Evolutionary conservation across 92 coral and sea anemone species (phyloP).

Genomic region (Zoanthus solanderi): DNA sequence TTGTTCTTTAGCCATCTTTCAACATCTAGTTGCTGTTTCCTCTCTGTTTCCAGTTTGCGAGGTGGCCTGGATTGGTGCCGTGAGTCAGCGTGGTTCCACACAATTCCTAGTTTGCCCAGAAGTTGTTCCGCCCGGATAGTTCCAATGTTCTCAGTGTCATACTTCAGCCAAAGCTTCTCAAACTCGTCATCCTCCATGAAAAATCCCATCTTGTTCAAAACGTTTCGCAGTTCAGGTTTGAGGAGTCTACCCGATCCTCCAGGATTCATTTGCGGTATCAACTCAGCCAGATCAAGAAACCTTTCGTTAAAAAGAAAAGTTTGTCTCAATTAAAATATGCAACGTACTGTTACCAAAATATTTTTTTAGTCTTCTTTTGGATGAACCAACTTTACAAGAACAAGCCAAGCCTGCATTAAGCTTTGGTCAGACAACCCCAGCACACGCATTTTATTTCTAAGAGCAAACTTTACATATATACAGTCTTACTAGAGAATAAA

Average conservation of each 20-base stretch:
- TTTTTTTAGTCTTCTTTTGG: too few relatives aligned
- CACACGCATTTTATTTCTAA: too few relatives aligned
- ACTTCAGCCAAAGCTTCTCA: slow-evolving; percentile 98
- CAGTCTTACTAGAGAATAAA: too few relatives aligned
- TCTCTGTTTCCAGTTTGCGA: slow-evolving; percentile 88
- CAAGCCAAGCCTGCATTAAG: too few relatives aligned
- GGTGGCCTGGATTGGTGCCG: slow-evolving; percentile 78
- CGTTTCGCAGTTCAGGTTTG: slow-evolving; percentile 93
- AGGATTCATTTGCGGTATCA: slow-evolving; percentile 96
- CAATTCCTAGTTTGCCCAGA: slow-evolving; percentile 87
- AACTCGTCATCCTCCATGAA: slow-evolving; percentile 97
- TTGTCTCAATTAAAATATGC: too few relatives aligned
- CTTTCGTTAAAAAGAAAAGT: slow-evolving; percentile 36
- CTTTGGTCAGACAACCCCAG: too few relatives aligned
- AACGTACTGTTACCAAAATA: too few relatives aligned
- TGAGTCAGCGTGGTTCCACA: slow-evolving; percentile 70
- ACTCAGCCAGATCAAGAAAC: slow-evolving; percentile 93
- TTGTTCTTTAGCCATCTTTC: slow-evolving; percentile 95
- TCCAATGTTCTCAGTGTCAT: slow-evolving; percentile 96
- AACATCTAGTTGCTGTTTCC: slow-evolving; percentile 82
- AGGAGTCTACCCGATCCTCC: slow-evolving; percentile 97
- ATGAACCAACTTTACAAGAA: too few relatives aligned
- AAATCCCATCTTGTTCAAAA: slow-evolving; percentile 95
- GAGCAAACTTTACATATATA: too few relatives aligned
- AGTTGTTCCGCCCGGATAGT: slow-evolving; percentile 91